Base-by-base conservation (phyloP, 2,113 vertebrate species). In the Entomyzon cyanotis region DNA sequence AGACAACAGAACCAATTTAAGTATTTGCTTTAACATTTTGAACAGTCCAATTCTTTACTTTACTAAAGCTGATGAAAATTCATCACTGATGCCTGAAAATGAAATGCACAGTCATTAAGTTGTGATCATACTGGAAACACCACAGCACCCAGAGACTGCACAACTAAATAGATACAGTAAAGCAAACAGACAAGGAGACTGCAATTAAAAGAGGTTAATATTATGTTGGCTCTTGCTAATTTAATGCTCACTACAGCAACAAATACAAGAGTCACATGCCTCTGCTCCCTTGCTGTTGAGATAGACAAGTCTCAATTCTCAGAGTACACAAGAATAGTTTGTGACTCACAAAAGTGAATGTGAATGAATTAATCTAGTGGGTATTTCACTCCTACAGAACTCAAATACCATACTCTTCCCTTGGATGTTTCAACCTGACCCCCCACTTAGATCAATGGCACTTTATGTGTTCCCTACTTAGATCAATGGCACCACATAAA, bases 141-240 rank as follows among this genome's bases (percentile, higher is more conserved):
- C 60, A 68, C 25, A 80, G 78, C 81, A 92, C 63, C 46, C 6
- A 1, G 68, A 95, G 73, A 59, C 74, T 78, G 15, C 63, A 17
- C 46, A 95, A 89, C 87, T 89, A 93, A 91, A 96, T 89, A 93
- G 81, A 91, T 85, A 92, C 10, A 75, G 82, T 9, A 86, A n/a
- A 87, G 82, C 71, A 90, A 94, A 82, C 25, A 46, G 87, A 76
- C 0, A 2, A 50, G 87, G 50, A 67, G 63, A 35, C 2, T 87
- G 95, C 94, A 95, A 96, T 98, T 96, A 97, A 94, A 93, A 17
- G 33, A 97, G 95, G 93, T 94, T 97, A 94, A 96, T 94, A 87
- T 95, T 93, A 84, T 81, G 93, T 89, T 63, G 49, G 60, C 59
- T 47, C 41, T 50, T 30, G 18, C 84, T 92, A 92, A 94, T 90